Evolutionary conservation across 2,888 invertebrate genomes (phyloP), one percentile per base, ranked within the genome.

Genomic region (Esperia sulphurella): DNA sequence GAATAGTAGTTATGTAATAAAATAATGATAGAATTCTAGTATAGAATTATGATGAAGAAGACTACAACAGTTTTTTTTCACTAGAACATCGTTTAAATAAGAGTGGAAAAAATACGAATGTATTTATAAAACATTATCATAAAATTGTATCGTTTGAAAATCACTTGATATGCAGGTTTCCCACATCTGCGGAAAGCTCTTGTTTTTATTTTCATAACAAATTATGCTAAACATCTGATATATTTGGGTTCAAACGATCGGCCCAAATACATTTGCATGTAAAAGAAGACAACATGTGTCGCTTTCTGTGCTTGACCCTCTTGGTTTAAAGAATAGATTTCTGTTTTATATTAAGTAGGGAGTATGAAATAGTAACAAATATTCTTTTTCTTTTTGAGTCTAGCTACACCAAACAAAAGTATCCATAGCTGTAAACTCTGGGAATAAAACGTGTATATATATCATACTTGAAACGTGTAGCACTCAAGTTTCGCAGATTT

Each of bases 161-260:
- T 47, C 42, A 48, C 48, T 40, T 35, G 40, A 41, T 48, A 48
- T 49, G 41, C 53, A 56, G 59, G 55, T 52, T 57, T 58, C 56
- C 49, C 51, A 42, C 63, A 64, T 65, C 59, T 63, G 68, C 54
- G 60, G 55, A 58, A 52, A 51, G 51, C 53, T 63, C 54, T 66
- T 69, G 65, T 70, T 71, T 68, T 68, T 74, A 68, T 74, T 72
- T 67, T 65, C 65, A 65, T 71, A 72, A 65, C 73, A 79, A 77
- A 75, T 75, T 78, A 81, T 80, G 79, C 77, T 76, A 75, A 81
- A 75, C 74, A 72, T 71, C 66, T 77, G 77, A 80, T 75, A 71
- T 75, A 80, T 75, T 72, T 66, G 65, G 72, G 69, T 68, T 71
- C 68, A 71, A 74, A 71, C 75, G 75, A 67, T 71, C 65, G 68